Base-by-base conservation (phyloP, 2,888 invertebrate species). In the Platerodrilus igneus region DNA sequence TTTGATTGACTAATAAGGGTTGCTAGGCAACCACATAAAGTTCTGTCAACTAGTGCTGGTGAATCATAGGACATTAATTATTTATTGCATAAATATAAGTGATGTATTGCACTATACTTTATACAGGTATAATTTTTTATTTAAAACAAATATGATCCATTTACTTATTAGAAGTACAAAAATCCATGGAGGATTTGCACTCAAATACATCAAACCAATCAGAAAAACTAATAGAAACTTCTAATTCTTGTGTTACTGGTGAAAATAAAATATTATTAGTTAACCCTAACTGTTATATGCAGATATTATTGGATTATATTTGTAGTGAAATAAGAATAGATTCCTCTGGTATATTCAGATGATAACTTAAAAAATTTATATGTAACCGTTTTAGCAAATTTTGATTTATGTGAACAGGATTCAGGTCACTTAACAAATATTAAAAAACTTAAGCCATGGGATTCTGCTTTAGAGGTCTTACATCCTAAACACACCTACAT, bases 221-320 rank as follows among this genome's bases (percentile, higher is more conserved):
- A 6, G 2, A 17, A 18, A 16, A 25, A 17, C 9, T 25, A 15
- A 3, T 25, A 15, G n/a, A 26, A n/a, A 32, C 38, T 17, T n/a
- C 5, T 13, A 16, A 11, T 16, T 27, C 7, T 11, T n/a, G n/a
- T n/a, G 9, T 16, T 7, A 6, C 16, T 15, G 26, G 27, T 3
- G 40, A 41, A 31, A 53, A 49, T 19, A 63, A 58, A 41, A 51
- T 60, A 38, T 34, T 64, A 18, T 43, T 67, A 28, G 51, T 68
- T 20, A 69, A 70, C 50, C 64, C 66, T 11, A 60, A 69, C 43
- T 68, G 69, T 46, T 60, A 60, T 6, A 50, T 66, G 5, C 60
- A 61, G 42, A 56, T 68, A 23, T 60, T 70, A 47, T 39, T 64
- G 22, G 63, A 68, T 48, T 67, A 67, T 36, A 56, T 69, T 30